A percentile compares a stretch with the other conserved stretches of the same genome.
Conservation (phyloP, 2,888 invertebrate species). For the Oscheius sp. region DNA sequence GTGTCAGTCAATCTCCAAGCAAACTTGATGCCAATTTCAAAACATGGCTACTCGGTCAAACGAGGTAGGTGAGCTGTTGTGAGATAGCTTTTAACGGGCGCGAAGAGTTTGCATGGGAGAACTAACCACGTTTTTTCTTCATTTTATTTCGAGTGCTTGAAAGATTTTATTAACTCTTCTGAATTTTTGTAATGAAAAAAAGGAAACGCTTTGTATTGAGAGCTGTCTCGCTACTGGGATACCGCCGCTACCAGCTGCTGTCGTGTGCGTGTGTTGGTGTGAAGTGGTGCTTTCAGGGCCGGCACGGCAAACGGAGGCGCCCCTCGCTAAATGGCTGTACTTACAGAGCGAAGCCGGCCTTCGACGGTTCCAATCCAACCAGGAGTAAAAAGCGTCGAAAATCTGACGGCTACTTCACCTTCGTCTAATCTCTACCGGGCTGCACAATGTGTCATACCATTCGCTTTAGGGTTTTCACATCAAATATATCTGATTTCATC, state of each 20-base stretch:
- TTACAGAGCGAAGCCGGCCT: slow-evolving; percentile 71
- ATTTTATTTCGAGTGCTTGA: background rate
- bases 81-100: slow-evolving; percentile 21
- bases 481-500: background rate
- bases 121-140: slow-evolving; percentile 13
- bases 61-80: slow-evolving; percentile 60
- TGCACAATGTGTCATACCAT: slow-evolving; percentile 22
- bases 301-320: slow-evolving; percentile 55
- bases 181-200: background rate
- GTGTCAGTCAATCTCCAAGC: slow-evolving; percentile 71
- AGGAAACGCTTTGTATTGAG: background rate
- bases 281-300: slow-evolving; percentile 55
- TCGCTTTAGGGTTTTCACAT: slow-evolving; percentile 17
- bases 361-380: slow-evolving; percentile 71
- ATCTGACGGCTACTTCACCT: slow-evolving; percentile 73
- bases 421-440: slow-evolving; percentile 60
- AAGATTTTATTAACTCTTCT: slow-evolving; percentile 5
- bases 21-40: slow-evolving; percentile 74
- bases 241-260: slow-evolving; percentile 5
- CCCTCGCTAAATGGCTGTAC: slow-evolving; percentile 48
- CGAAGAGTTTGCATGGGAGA: slow-evolving; percentile 28
- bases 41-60: slow-evolving; percentile 72
- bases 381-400: slow-evolving; percentile 73
- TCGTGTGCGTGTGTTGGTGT: slow-evolving; percentile 41
- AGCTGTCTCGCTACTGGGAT: background rate